Evolutionary conservation across 1,140 invertebrate species (phyloP), one percentile per base, ranked within the genome.

Genomic region (Pygmarrhopalites habei): DNA sequence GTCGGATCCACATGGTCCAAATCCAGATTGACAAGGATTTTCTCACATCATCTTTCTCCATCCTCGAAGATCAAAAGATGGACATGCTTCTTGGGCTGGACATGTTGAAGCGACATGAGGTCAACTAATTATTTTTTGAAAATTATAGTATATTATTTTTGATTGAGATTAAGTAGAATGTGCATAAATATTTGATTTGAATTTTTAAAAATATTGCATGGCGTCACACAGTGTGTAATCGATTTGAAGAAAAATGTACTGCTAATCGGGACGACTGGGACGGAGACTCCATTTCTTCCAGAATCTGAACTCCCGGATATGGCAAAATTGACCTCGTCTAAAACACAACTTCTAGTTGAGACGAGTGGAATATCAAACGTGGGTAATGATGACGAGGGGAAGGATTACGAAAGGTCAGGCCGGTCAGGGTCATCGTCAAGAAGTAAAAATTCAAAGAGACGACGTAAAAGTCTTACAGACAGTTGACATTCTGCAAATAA

Each of bases 21-120:
- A 91, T 98, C 73, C 88, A 95, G 76, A 98, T 98, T 66, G 92
- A 90, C 67, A 86, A 86, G 67, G 90, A 92, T 73, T 94, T 92
- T 77, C 79, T 98, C 12, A 92, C 92, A 1, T 94, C 93, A 1
- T 96, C 94, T 5, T 99, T 99, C 77, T 95, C 92, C 26, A 93
- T 99, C n/a, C 79, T 99, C 21, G 89, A 96, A 75, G 89, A 98
- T 67, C 95, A 98, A 75, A 89, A 91, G 2, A 97, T 98, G 92
- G 95, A 99, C 73, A 97, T 99, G 92, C 77, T 99, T 21, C 78
- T 99, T 5, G 95, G 95, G 0, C 80, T 98, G 30, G 95, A 98
- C 73, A 98, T 98, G 92, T 79, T 99, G 0, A 95, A 93, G 78
- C 79, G 95, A 68, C 95, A 99, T 81, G 90, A 93, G 78, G 86